Conservation (phyloP, 1,140 invertebrate genomes). For the Penaeus vannamei region DNA sequence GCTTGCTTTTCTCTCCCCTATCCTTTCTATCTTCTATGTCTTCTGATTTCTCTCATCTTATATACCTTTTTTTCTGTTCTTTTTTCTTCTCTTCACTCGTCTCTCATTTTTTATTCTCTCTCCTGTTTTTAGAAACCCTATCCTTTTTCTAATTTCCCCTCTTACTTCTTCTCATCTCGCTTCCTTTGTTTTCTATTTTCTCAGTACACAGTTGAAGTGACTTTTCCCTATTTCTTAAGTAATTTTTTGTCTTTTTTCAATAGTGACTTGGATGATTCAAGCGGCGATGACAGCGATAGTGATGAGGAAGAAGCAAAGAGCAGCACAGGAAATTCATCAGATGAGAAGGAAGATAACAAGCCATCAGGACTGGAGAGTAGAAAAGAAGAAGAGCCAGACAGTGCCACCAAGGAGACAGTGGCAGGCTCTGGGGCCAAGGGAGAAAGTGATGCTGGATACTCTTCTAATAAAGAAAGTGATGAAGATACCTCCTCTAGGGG, state of each 20-base stretch:
- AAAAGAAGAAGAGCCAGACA: too few relatives aligned
- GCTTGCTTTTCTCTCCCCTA: neutral
- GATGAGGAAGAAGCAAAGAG: neutral
- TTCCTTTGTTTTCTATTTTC: neutral
- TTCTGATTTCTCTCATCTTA: neutral
- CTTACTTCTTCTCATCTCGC: neutral
- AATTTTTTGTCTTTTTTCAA: neutral
- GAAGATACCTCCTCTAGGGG: too few relatives aligned
- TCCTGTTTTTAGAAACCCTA: too few relatives aligned
- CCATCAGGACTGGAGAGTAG: too few relatives aligned
- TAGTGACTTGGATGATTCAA: constrained; percentile 17
- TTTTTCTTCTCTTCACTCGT: neutral
- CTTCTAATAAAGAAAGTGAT: too few relatives aligned
- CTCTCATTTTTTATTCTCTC: neutral
- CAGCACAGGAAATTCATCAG: neutral
- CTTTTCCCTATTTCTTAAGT: too few relatives aligned
- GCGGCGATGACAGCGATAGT: neutral
- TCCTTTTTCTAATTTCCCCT: neutral
- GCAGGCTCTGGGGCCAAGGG: too few relatives aligned
- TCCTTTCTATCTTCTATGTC: neutral
- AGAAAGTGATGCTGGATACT: too few relatives aligned
- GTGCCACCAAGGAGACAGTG: too few relatives aligned
- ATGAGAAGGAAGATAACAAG: neutral
- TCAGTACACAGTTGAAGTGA: too few relatives aligned
- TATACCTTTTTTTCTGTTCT: neutral